Conservation (phyloP, 2,113 vertebrate species). For the Nicator chloris region DNA sequence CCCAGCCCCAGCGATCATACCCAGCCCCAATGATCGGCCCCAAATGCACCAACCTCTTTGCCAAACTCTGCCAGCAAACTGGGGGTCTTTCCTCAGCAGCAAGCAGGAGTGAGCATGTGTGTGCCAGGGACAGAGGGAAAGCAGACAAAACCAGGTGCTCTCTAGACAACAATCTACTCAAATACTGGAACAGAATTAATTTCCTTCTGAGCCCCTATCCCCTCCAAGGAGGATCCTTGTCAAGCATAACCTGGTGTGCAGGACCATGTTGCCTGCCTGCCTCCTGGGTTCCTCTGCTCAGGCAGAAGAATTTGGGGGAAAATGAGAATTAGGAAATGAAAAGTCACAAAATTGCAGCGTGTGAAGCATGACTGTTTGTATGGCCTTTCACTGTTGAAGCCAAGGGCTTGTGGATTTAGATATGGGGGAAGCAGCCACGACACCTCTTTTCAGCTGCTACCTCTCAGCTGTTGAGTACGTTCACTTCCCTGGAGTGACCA, state of each 20-base stretch:
- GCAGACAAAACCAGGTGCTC: not conserved
- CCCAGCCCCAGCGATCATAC: not conserved
- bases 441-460: not conserved
- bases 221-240: not conserved
- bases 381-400: not conserved
- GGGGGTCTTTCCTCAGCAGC: not conserved
- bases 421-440: not conserved
- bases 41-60: not conserved
- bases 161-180: not conserved
- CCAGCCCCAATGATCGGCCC: too few relatives aligned
- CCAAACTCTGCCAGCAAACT: not conserved
- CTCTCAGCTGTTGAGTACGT: not conserved
- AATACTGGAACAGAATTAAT: not conserved
- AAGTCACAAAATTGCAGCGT: not conserved
- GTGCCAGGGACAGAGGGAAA: not conserved
- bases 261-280: not conserved
- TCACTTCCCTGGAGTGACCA: not conserved
- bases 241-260: not conserved
- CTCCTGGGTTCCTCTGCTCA: not conserved
- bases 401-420: not conserved
- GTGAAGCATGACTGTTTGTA: not conserved
- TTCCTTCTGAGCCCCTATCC: accelerated
- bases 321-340: not conserved
- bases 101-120: not conserved
- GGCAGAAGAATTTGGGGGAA: not conserved